Conservation (phyloP, 64 coral and sea anemone genomes). For the Montipora capricornis region DNA sequence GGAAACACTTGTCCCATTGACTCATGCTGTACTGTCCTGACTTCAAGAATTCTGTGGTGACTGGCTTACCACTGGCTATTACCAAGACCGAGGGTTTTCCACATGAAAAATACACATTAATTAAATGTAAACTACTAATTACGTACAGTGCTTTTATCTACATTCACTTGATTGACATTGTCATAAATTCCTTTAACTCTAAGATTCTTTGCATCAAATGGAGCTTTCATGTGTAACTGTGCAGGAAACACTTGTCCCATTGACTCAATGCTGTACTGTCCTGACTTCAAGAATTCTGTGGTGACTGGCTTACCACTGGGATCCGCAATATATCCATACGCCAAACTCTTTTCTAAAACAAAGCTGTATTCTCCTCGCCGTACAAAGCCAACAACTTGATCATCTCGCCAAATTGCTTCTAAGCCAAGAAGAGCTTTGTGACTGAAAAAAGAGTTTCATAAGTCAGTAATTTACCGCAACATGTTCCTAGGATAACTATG, state of each 20-base stretch:
- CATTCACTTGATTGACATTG: not conserved
- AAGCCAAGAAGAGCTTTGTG: slow-evolving; percentile 93
- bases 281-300: slow-evolving; percentile 79
- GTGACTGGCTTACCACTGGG: slow-evolving; percentile 69
- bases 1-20: slow-evolving; percentile 86
- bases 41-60: slow-evolving; percentile 79
- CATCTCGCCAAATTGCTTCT: slow-evolving; percentile 92
- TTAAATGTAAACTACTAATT: not conserved
- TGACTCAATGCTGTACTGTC: slow-evolving; percentile 87
- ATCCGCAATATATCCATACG: slow-evolving; percentile 92
- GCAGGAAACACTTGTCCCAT: slow-evolving; percentile 87
- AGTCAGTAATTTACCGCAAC: not conserved
- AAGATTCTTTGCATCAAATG: slow-evolving; percentile 93
- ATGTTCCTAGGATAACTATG: too few species aligned
- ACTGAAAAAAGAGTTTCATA: slow-evolving; percentile 51
- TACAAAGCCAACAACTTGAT: slow-evolving; percentile 82
- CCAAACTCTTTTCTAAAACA: slow-evolving; percentile 83
- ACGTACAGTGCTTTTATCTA: not conserved
- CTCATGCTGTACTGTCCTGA: slow-evolving; percentile 87
- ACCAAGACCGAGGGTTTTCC: too few species aligned
- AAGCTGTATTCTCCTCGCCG: slow-evolving; percentile 93
- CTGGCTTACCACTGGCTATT: slow-evolving; percentile 60
- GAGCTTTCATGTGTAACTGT: slow-evolving; percentile 75
- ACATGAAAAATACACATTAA: too few species aligned
- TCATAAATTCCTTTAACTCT: slow-evolving; percentile 95